Base-by-base conservation (phyloP, 2,888 invertebrate species). In the Ormyrus rosae region DNA sequence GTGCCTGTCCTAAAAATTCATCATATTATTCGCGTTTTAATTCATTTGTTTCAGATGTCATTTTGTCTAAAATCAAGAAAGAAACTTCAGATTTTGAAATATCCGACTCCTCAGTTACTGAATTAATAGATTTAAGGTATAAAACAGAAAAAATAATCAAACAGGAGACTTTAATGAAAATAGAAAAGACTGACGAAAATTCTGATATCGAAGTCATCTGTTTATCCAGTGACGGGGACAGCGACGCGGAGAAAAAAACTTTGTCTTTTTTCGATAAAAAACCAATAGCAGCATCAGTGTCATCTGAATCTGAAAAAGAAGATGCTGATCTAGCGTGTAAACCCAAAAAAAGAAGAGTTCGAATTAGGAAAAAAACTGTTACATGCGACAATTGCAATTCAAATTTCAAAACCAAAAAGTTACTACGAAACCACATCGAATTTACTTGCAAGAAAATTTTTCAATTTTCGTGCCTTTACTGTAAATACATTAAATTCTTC, bases 401-500 rank as follows among this genome's bases (percentile, higher is more conserved):
- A 6, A 53, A 46, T 9, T 73, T 64, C 19, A 73, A 64, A 55
- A 64, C 53, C 4, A 73, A 73, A 19, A 64, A 55, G 13, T 8
- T 34, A 6, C 6, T 73, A 8, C 6, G 11, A 7, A 73, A 56
- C 1, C 73, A 74, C 51, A 50, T 67, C 0, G 46, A 3, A 8
- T 5, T 1, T 0, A 7, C n/a, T 2, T 75, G 67, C 19, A 50
- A 45, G n/a, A 67, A 51, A 2, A 9, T 60, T 45, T 51, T n/a
- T 6, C 67, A 65, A n/a, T 90, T 87, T 64, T 83, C 86, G 63
- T 90, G 90, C 69, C 87, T 89, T 0, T 85, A 89, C 69, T 90
- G 90, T 71, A 83, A 85, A 7, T 84, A 85, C 71, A 83, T 84
- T 6, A 85, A 86, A 3, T 86, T 85, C 45, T 87, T 86, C 60